Conservation (phyloP, 2,113 vertebrate species). For the Tonatia bakeri region DNA sequence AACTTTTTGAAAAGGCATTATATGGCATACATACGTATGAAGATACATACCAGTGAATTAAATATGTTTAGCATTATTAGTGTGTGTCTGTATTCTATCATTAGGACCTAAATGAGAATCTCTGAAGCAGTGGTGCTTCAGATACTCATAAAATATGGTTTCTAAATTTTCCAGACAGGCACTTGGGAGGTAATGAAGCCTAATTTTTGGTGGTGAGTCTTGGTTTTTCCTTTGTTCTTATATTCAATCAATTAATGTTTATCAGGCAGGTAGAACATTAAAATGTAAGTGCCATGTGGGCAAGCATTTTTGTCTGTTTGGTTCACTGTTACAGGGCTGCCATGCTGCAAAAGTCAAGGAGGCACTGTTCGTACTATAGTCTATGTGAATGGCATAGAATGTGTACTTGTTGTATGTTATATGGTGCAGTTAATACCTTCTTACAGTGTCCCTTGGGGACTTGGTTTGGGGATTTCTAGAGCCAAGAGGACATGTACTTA, state of each 20-base stretch:
- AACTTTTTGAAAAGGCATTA: not conserved
- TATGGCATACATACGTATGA: not conserved
- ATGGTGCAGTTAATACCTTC: not conserved
- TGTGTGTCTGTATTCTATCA: constrained; percentile 13
- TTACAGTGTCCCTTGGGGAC: not conserved
- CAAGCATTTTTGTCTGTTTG: not conserved
- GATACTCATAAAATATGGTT: not conserved
- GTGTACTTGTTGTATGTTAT: not conserved
- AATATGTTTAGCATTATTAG: not conserved
- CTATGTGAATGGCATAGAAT: not conserved
- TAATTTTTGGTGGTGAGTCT: not conserved
- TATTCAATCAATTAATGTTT: not conserved
- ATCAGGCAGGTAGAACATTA: not conserved
- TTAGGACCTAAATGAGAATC: not conserved
- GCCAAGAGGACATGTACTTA: not conserved
- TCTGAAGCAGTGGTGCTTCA: not conserved
- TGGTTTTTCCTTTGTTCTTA: not conserved
- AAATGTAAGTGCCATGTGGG: not conserved
- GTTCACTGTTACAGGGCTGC: not conserved
- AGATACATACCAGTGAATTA: not conserved
- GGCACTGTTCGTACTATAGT: not conserved
- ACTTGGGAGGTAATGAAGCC: not conserved
- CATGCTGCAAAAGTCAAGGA: not conserved
- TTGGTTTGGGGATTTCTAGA: constrained; percentile 15
- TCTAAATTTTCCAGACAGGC: not conserved